Evolutionary conservation across 53 echinoderm and acorn worm species (phyloP).

Genomic region (Temnopleurus reevesii): DNA sequence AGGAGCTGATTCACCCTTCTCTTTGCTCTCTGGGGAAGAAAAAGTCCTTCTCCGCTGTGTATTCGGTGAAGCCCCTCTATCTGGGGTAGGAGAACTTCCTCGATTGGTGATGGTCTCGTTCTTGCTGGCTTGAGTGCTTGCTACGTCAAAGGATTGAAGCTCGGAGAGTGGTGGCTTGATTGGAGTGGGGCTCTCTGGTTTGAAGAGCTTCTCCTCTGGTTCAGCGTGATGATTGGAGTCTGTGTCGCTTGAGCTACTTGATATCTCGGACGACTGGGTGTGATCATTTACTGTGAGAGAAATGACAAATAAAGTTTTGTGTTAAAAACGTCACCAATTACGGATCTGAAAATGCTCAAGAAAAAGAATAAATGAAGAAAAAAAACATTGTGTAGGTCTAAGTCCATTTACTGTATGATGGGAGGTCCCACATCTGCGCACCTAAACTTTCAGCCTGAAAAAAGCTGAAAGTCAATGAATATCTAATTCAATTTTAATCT

Average conservation of each 20-base stretch:
- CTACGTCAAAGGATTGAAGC: constrained; percentile 8
- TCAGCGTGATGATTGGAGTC: background rate
- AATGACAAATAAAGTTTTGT: too few relatives aligned
- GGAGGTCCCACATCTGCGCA: too few relatives aligned
- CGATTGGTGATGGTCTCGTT: too few relatives aligned
- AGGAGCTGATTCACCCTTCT: background rate
- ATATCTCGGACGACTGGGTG: constrained; percentile 15
- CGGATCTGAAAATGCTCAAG: too few relatives aligned
- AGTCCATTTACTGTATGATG: too few relatives aligned
- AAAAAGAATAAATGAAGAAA: background rate
- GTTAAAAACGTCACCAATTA: too few relatives aligned
- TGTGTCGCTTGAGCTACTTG: constrained; percentile 11
- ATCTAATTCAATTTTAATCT: too few relatives aligned
- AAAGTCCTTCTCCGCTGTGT: background rate
- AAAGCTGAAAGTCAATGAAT: too few relatives aligned
- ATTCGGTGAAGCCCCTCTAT: background rate
- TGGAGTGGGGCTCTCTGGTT: background rate
- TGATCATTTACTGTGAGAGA: constrained; percentile 16
- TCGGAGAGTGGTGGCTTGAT: background rate
- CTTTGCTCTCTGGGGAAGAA: background rate
- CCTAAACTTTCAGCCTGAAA: too few relatives aligned
- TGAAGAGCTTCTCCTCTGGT: background rate
- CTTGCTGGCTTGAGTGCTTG: background rate
- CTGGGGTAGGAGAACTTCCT: background rate
- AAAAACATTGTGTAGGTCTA: too few relatives aligned